Evolutionary conservation across 2,888 invertebrate genomes (phyloP).

Genomic region (Megastigmus dorsalis): DNA sequence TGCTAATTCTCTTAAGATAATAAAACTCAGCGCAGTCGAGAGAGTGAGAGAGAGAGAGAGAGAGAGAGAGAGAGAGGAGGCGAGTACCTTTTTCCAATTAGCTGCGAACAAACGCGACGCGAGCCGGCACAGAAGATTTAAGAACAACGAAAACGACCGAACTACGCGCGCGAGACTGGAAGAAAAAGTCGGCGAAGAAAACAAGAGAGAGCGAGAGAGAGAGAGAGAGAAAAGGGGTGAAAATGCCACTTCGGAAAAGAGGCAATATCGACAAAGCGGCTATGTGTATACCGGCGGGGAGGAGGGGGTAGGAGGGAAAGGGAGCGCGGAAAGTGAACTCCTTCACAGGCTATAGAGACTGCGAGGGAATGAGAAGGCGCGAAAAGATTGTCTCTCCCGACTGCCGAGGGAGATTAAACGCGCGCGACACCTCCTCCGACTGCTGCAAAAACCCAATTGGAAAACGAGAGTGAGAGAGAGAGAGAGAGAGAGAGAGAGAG

Average conservation of each 20-base stretch:
- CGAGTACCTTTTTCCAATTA: slow-evolving; percentile 70
- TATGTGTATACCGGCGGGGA: no score
- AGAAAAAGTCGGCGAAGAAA: slow-evolving; percentile 23
- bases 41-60: no score
- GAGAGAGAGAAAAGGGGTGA: no score
- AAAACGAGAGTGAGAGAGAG: slow-evolving; percentile 3
- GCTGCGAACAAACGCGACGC: slow-evolving; percentile 68
- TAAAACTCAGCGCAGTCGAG: slow-evolving; percentile 53
- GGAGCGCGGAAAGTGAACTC: no score
- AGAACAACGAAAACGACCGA: slow-evolving; percentile 45
- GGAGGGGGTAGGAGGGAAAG: no score
- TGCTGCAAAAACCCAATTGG: no score
- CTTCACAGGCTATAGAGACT: not conserved
- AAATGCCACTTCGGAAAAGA: slow-evolving; percentile 54
- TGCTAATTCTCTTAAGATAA: slow-evolving; percentile 48
- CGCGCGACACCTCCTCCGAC: no score
- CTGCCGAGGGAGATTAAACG: no score
- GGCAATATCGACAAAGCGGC: slow-evolving; percentile 63
- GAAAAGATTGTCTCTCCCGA: no score
- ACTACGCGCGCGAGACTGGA: slow-evolving; percentile 40
- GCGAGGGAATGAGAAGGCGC: no score
- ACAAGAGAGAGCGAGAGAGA: not conserved
- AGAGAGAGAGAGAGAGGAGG: no score
- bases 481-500: not conserved
- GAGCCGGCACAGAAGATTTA: slow-evolving; percentile 41